phyloP scores from a whole-genome alignment of 2,113 vertebrate genomes.

The Nothobranchius kuhntae region DNA sequence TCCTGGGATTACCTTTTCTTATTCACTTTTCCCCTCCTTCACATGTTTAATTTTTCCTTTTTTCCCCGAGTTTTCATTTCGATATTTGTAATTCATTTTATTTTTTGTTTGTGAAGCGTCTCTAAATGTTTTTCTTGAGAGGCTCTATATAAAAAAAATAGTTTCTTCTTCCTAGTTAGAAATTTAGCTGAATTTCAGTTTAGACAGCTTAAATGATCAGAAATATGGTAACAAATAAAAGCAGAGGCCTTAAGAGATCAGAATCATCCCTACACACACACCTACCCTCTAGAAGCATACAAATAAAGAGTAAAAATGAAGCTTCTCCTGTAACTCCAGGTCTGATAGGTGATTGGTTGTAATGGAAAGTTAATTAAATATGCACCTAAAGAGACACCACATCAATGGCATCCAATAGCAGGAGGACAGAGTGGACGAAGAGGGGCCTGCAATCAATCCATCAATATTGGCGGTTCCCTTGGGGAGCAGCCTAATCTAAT shows the following conservation, averaged over 20 bases:
- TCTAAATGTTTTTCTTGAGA: too few relatives aligned
- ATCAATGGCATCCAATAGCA: constrained; percentile 65
- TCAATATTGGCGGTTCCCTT: constrained; percentile 68
- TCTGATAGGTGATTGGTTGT: constrained; percentile 48
- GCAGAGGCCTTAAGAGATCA: not conserved
- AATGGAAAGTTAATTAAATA: constrained; percentile 69
- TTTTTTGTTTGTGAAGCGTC: too few relatives aligned
- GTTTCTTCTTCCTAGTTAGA: too few relatives aligned
- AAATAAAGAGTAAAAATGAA: constrained; percentile 2
- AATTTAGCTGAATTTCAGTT: not conserved
- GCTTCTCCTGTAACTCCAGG: constrained; percentile 39
- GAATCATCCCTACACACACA: not conserved
- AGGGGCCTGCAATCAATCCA: constrained; percentile 73
- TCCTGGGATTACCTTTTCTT: too few relatives aligned
- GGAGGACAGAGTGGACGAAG: constrained; percentile 55
- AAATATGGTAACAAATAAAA: not conserved
- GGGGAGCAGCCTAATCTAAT: constrained; percentile 72
- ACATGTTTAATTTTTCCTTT: too few relatives aligned
- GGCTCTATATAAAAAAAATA: too few relatives aligned
- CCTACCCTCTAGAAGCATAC: too few relatives aligned
- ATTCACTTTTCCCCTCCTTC: too few relatives aligned
- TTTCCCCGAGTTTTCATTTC: too few relatives aligned
- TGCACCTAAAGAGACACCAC: constrained; percentile 61
- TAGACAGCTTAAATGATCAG: not conserved
- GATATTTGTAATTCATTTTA: too few relatives aligned